Percentiles rank a stretch among this genome's conserved stretches.
Conservation (phyloP, 2,888 invertebrate species). For the Spilosoma lubricipeda region DNA sequence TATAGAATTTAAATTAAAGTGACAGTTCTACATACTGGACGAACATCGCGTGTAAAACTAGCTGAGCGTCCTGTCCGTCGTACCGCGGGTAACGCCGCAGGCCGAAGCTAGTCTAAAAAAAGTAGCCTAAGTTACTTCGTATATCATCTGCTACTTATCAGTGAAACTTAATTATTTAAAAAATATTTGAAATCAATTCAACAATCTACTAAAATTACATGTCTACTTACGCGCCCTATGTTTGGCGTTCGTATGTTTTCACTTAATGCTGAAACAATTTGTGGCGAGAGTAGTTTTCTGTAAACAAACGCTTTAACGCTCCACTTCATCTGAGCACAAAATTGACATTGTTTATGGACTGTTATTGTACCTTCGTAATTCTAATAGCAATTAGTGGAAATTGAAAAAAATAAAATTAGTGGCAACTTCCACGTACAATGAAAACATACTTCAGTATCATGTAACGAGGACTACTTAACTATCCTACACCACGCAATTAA, state of each 20-base stretch:
- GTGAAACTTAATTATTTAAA: no score
- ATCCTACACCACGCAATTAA: no score
- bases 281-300: conserved; percentile 44
- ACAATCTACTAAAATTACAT: background rate
- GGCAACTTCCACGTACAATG: no score
- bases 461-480: no score
- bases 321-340: conserved; percentile 30
- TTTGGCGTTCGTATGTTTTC: conserved; percentile 23
- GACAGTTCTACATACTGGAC: background rate
- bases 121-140: no score
- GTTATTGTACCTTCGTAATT: conserved; percentile 24
- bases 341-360: conserved; percentile 38
- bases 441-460: no score
- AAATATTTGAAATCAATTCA: no score
- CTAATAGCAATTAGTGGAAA: conserved; percentile 16
- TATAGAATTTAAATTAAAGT: background rate
- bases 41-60: no score
- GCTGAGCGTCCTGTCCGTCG: no score
- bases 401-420: background rate
- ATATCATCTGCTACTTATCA: no score
- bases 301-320: conserved; percentile 42
- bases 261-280: conserved; percentile 46
- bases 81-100: no score
- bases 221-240: background rate
- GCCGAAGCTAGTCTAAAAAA: no score